A percentile compares a stretch with the other conserved stretches of the same genome.
phyloP scores from a whole-genome alignment of 1,140 invertebrate species.

The Monomorium pharaonis region DNA sequence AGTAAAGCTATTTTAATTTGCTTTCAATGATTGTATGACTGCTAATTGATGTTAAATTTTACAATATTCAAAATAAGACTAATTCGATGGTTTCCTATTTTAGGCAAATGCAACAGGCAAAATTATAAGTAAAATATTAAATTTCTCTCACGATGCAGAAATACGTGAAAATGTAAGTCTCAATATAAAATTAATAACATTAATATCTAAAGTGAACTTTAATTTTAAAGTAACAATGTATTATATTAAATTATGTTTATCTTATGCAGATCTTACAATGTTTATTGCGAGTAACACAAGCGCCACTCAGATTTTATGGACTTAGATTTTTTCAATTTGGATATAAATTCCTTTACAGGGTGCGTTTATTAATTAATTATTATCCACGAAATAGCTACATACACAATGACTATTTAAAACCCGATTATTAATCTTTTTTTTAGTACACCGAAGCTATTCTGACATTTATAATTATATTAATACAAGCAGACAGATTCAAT shows the following conservation, averaged over 20 bases:
- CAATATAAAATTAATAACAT: not conserved
- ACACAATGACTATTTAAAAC: not conserved
- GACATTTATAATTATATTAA: conserved; percentile 7
- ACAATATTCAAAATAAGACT: not conserved
- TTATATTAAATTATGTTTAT: not conserved
- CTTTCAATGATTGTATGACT: not conserved
- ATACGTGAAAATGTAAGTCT: conserved; percentile 17
- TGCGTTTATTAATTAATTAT: not conserved
- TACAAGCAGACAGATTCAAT: conserved; percentile 13
- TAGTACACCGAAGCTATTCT: not conserved
- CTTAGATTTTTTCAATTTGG: conserved; percentile 23
- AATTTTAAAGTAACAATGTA: not conserved
- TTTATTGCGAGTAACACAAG: conserved; percentile 23
- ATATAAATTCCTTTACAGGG: conserved; percentile 14
- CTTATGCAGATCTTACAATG: conserved; percentile 11
- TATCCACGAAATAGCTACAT: not conserved
- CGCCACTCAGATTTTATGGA: conserved; percentile 9
- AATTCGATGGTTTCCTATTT: not conserved
- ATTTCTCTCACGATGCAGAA: not conserved
- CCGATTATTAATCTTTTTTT: not conserved
- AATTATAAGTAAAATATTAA: not conserved
- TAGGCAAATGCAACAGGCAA: conserved; percentile 24
- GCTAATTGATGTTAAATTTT: not conserved
- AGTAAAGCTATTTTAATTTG: not conserved
- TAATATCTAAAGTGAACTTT: not conserved